Conservation (phyloP, 2,797 vertebrate genomes). For the Poecilia picta region DNA sequence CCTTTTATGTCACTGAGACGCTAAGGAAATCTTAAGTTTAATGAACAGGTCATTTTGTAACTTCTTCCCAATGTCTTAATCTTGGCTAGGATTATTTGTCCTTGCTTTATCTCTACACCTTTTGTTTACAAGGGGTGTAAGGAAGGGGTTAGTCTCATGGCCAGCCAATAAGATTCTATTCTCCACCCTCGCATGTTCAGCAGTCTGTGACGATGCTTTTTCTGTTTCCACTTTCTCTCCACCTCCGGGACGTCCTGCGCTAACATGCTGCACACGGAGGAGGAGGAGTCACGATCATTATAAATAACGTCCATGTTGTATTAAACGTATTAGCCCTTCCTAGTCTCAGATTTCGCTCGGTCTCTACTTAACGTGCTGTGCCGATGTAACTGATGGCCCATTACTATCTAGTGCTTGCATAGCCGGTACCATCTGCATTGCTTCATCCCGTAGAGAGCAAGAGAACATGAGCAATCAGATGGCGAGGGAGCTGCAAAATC, state of each 20-base stretch:
- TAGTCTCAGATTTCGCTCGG: background rate
- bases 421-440: conserved; percentile 42
- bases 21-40: background rate
- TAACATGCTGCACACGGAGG: background rate
- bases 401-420: conserved; percentile 29
- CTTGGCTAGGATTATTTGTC: background rate
- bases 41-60: background rate
- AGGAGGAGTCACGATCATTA: background rate
- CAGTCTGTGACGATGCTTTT: background rate
- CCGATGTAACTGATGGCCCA: conserved; percentile 17
- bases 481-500: conserved; percentile 58
- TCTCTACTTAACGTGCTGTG: conserved; percentile 1
- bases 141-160: background rate
- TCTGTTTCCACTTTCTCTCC: background rate
- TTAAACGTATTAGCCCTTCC: background rate
- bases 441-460: conserved; percentile 27
- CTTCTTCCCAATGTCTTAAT: background rate
- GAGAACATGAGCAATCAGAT: conserved; percentile 60
- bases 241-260: background rate
- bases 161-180: background rate
- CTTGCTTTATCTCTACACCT: background rate
- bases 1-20: background rate
- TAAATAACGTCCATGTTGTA: conserved; percentile 1
- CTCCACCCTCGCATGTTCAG: background rate
- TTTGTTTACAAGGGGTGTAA: background rate